A percentile compares a stretch with the other conserved stretches of the same genome.
Evolutionary conservation across 2,797 vertebrate genomes (phyloP).

Genomic region (Limosa lapponica): DNA sequence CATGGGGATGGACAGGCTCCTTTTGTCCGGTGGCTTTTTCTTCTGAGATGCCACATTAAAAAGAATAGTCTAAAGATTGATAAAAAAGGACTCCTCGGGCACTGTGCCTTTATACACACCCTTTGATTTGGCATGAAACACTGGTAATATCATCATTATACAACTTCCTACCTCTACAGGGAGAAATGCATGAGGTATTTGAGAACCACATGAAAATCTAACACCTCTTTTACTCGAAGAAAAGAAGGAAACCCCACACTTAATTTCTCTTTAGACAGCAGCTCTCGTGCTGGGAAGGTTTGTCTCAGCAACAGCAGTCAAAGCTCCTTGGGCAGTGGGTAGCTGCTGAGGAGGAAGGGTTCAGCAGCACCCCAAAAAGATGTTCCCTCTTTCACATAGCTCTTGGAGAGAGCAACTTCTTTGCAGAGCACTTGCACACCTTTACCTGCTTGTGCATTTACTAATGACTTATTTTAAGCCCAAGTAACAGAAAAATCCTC

Average conservation of each 20-base stretch:
- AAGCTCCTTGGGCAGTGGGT: not conserved
- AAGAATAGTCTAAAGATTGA: not conserved
- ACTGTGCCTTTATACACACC: not conserved
- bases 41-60: not conserved
- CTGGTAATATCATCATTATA: not conserved
- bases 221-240: not conserved
- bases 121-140: not conserved
- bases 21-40: not conserved
- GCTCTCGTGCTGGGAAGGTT: not conserved
- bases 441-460: not conserved
- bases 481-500: not conserved
- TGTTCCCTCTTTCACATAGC: not conserved
- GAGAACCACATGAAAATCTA: conserved; percentile 15
- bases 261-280: not conserved
- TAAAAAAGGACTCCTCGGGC: not conserved
- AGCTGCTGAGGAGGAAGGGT: not conserved
- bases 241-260: not conserved
- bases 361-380: not conserved
- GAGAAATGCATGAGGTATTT: not conserved
- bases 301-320: fast-evolving
- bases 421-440: not conserved
- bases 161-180: not conserved
- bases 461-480: not conserved
- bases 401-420: not conserved
- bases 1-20: not conserved